Conservation (phyloP, 2,797 vertebrate species). For the Amazona ochrocephala region DNA sequence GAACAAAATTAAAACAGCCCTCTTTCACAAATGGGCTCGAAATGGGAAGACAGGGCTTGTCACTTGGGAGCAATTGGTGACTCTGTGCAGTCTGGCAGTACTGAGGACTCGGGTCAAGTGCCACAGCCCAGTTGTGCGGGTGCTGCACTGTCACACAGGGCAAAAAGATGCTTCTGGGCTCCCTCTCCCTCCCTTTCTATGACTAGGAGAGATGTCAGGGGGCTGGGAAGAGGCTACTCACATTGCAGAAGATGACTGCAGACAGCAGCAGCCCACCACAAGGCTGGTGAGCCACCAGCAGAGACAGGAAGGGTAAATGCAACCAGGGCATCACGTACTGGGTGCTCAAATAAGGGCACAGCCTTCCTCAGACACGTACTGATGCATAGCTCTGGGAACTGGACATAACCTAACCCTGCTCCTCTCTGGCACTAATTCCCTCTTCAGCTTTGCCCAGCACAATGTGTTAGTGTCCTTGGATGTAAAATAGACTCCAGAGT, state of each 20-base stretch:
- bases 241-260: not conserved
- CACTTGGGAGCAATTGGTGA: not conserved
- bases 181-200: not conserved
- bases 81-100: not conserved
- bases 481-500: not conserved
- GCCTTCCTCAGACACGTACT: not conserved
- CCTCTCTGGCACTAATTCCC: not conserved
- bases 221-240: not conserved
- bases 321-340: not conserved
- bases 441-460: not conserved
- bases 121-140: fast-evolving
- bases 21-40: not conserved
- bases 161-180: not conserved
- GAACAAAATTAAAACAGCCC: not conserved
- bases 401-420: not conserved
- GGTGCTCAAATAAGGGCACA: not conserved
- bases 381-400: not conserved
- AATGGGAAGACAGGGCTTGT: not conserved
- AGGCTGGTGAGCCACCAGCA: not conserved
- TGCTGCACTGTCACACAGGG: not conserved
- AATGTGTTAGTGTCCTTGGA: not conserved
- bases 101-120: fast-evolving
- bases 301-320: not conserved
- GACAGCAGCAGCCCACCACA: fast-evolving
- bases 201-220: not conserved